Conservation (phyloP, 2,113 vertebrate genomes). For the Xiphophorus maculatus region DNA sequence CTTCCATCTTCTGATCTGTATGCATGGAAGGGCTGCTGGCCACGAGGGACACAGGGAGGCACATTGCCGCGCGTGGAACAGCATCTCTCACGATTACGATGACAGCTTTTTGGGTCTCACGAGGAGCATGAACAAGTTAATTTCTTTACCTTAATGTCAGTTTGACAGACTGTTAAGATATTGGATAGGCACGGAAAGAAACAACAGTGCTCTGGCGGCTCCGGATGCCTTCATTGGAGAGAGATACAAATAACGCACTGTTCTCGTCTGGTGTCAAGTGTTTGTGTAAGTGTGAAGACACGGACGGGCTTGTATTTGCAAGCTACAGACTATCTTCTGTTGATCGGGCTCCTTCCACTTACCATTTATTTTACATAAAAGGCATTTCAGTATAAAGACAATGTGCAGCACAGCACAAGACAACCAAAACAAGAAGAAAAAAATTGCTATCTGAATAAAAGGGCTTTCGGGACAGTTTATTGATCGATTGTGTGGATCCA, state of each 20-base stretch:
- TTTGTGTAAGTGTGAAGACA: conserved; percentile 30
- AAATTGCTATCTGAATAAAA: conserved; percentile 10
- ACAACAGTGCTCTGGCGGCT: conserved; percentile 19
- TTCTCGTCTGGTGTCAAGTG: conserved; percentile 39
- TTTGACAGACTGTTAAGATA: conserved; percentile 33
- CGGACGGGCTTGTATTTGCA: conserved; percentile 9
- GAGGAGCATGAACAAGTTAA: conserved; percentile 48
- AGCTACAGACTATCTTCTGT: conserved; percentile 3
- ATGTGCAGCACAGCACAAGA: background rate
- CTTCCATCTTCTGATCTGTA: conserved; percentile 43
- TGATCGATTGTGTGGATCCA: conserved; percentile 7
- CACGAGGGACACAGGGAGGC: conserved; percentile 49
- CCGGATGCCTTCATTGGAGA: conserved; percentile 9
- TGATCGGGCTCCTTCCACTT: conserved; percentile 30
- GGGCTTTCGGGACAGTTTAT: conserved; percentile 19
- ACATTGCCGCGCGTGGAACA: conserved; percentile 52
- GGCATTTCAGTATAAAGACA: background rate
- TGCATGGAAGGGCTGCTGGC: conserved; percentile 29
- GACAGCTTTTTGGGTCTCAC: conserved; percentile 52
- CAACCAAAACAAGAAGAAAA: background rate
- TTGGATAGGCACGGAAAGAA: background rate
- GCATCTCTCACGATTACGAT: conserved; percentile 44
- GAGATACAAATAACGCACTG: conserved; percentile 29
- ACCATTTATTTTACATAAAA: conserved; percentile 25
- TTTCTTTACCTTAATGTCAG: conserved; percentile 61